Base-by-base conservation (phyloP, 2,888 invertebrate species). In the Crepidodera aurea region DNA sequence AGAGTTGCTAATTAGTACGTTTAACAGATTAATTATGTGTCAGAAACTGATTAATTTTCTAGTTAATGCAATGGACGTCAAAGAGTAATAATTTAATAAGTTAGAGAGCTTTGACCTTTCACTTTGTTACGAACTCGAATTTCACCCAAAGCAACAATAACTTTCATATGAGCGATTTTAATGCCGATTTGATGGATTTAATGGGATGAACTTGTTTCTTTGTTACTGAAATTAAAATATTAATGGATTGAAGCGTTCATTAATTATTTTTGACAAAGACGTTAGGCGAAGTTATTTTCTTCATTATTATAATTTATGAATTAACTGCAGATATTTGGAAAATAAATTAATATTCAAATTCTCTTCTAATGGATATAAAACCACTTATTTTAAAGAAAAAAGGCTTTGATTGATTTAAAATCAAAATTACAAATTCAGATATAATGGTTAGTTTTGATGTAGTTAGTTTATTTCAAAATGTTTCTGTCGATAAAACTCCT, bases 1-100 rank as follows among this genome's bases (percentile, higher is more conserved):
- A 65, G 59, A 66, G 64, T 69, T 64, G 61, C 62, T 69, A 71
- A 71, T 72, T 69, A 69, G 66, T 67, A 46, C 65, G 65, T 60
- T 71, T 67, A 69, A 66, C 67, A 69, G 64, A 71, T 70, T 69
- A 71, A 68, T 72, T 69, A 66, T 66, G 58, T 62, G 71, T 71
- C 71, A 72, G 64, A 65, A 68, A 68, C 68, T 71, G 70, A 71
- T 70, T 70, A 70, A 70, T 69, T 69, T 71, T 67, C 68, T 42
- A 68, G 66, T 51, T 62, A 61, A 64, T 65, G 66, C 67, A 68
- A 62, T 56, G 65, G 55, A 65, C 68, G 68, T 68, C 69, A 69
- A 71, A 64, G 60, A 61, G 66, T 69, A 58, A 67, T 65, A 60
- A 64, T 62, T 64, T 67, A 69, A 71, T 69, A 71, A 69, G 51